Evolutionary conservation across 2,113 vertebrate species (phyloP).

Genomic region (Burhinus bistriatus): DNA sequence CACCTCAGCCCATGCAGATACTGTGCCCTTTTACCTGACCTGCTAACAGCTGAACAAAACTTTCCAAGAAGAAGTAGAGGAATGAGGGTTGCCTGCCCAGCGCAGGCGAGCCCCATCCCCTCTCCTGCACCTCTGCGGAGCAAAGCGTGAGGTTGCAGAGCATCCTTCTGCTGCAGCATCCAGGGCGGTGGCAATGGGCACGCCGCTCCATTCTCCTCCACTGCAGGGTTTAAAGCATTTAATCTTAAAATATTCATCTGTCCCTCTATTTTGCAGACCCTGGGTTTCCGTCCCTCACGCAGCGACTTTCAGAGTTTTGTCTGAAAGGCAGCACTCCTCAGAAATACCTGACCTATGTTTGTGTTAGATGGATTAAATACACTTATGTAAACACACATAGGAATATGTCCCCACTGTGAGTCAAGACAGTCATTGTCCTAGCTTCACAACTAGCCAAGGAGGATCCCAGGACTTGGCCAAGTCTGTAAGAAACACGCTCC

Average conservation of each 20-base stretch:
- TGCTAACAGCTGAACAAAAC: neutral
- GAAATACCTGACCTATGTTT: neutral
- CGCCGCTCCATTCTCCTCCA: neutral
- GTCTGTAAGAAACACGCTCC: accelerated
- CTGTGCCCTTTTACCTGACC: neutral
- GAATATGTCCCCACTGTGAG: accelerated
- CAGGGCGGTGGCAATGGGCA: too few relatives aligned
- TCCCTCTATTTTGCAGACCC: neutral
- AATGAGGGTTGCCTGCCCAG: neutral
- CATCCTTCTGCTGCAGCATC: neutral
- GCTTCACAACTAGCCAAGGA: accelerated
- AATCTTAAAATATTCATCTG: neutral
- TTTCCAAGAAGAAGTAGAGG: neutral
- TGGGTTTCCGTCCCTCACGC: neutral
- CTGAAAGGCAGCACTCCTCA: neutral
- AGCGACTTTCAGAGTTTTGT: neutral
- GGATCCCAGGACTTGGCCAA: neutral
- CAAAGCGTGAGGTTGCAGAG: accelerated
- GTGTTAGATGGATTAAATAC: neutral
- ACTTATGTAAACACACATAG: accelerated
- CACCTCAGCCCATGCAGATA: neutral
- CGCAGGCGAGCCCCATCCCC: accelerated
- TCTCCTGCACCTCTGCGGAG: neutral
- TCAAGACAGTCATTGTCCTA: accelerated
- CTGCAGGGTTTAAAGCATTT: neutral